These are phyloP conservation scores for Cygnus olor DNA, from an alignment of 2,797 vertebrate species.

Conservation along the genomic window DNA sequence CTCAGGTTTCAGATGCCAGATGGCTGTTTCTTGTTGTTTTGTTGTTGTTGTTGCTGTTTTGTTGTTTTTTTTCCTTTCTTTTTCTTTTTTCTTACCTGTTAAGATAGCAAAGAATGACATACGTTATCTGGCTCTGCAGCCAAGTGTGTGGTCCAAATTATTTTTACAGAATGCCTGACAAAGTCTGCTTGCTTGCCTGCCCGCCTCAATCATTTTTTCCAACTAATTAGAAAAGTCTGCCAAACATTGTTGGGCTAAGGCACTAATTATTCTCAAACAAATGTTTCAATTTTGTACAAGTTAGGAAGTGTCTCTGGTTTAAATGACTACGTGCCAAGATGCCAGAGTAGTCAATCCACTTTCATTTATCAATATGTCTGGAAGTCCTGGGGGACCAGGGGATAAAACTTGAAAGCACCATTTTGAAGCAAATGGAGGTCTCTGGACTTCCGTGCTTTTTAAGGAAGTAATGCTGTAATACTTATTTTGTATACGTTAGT, in stretches of 20 bases:
- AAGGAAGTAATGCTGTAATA: not conserved
- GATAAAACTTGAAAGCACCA: not conserved
- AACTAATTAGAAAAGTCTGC: slow-evolving; percentile 74
- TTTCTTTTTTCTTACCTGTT: slow-evolving; percentile 54
- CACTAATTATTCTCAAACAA: slow-evolving; percentile 71
- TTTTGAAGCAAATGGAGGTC: not conserved
- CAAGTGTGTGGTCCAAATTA: slow-evolving; percentile 65
- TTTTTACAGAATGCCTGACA: slow-evolving; percentile 61
- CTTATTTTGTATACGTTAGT: not conserved
- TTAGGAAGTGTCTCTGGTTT: slow-evolving; percentile 55
- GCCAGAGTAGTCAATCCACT: slow-evolving; percentile 22
- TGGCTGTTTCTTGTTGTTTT: slow-evolving; percentile 13
- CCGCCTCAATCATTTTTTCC: slow-evolving; percentile 62
- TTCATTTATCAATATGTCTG: slow-evolving; percentile 39
- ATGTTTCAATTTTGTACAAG: slow-evolving; percentile 64
- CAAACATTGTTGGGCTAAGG: slow-evolving; percentile 67
- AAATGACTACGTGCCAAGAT: slow-evolving; percentile 52
- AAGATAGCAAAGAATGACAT: slow-evolving; percentile 55
- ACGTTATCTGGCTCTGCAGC: slow-evolving; percentile 54
- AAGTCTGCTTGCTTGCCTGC: slow-evolving; percentile 61
- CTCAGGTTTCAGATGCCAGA: slow-evolving; percentile 25
- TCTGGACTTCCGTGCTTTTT: not conserved
- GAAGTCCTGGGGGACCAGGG: slow-evolving; percentile 8
- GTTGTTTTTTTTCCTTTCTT: not conserved
- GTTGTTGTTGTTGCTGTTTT: not conserved